Percentiles rank a stretch among this genome's conserved stretches.
Evolutionary conservation across 2,888 invertebrate genomes (phyloP).

Genomic region (Drosophila maculinotata): DNA sequence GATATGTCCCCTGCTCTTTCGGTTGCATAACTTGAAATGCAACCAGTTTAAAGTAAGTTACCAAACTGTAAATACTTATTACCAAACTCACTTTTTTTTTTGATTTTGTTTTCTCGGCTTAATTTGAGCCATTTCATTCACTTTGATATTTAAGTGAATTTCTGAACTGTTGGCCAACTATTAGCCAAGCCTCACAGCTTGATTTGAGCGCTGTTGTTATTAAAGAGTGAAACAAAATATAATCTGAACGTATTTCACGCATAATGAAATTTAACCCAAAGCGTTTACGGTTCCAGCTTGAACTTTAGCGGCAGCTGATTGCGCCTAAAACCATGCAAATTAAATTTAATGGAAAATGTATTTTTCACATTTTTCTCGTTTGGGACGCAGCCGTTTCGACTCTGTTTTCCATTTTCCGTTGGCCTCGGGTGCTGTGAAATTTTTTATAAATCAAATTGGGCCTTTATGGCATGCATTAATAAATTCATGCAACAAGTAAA

Average conservation of each 20-base stretch:
- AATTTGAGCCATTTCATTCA: no score
- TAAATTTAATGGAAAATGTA: constrained; percentile 76
- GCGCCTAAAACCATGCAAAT: constrained; percentile 75
- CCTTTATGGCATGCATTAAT: constrained; percentile 50
- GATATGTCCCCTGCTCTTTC: constrained; percentile 1
- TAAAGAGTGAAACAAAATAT: not conserved
- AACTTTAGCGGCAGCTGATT: constrained; percentile 53
- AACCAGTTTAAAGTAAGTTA: constrained; percentile 2
- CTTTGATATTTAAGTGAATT: constrained; percentile 2
- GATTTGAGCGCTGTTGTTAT: not conserved
- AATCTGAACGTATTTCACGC: constrained; percentile 47
- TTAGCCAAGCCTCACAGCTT: constrained; percentile 4
- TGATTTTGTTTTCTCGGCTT: no score
- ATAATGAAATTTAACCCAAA: constrained; percentile 63
- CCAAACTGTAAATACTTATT: constrained; percentile 4
- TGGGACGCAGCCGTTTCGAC: not conserved
- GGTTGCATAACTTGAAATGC: constrained; percentile 14
- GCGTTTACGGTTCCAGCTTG: constrained; percentile 31
- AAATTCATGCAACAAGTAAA: constrained; percentile 61
- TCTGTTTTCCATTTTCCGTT: constrained; percentile 18
- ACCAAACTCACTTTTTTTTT: no score
- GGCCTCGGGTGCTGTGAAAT: constrained; percentile 30
- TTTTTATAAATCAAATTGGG: constrained; percentile 59
- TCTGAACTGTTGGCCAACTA: not conserved
- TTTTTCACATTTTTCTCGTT: constrained; percentile 57